Base-by-base conservation (phyloP, 2,797 vertebrate species). In the Antrozous pallidus region DNA sequence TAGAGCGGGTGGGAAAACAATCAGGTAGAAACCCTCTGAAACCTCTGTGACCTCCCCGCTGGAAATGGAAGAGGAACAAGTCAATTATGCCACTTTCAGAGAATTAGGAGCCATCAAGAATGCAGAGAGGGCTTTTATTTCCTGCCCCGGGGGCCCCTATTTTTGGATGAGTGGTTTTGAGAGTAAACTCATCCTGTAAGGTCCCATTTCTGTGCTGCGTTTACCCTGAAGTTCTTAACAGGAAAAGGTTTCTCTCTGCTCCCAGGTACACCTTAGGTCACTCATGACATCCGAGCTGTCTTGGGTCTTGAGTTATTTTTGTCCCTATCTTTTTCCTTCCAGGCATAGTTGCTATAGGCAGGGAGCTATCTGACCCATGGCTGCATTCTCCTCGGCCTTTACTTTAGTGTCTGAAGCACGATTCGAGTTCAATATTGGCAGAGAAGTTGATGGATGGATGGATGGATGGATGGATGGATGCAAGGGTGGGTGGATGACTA, bases 41-140 rank as follows among this genome's bases (percentile, higher is more conserved):
- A 56, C 12, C 14, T 79, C 36, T 13, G 6, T 77, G 65, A 81
- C 45, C 33, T 81, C 22, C 31, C 13, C 74, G 40, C 31, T 77
- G 28, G 77, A 90, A 88, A 85, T 75, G n/a, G 69, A 94, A 94
- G 38, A 51, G 38, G 95, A 93, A 67, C 31, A 91, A 58, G 33
- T 89, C 10, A 71, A 11, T 90, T 70, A 65, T 8, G 20, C 49
- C 8, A 38, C 65, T 83, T 54, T 14, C 8, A 71, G 22, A 61
- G 24, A 75, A 14, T 51, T 26, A 67, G 61, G 33, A 73, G 6
- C 36, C 36, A 20, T 26, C 13, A 14, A 42, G 69, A 89, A 69
- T 56, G 28, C 24, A 45, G 14, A 42, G 9, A 88, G 10, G 16
- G 26, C 42, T 88, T 94, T 90, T 74, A 47, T 45, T 49, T 58